Evolutionary conservation across 2,888 invertebrate genomes (phyloP).

Genomic region (Leucozona laternaria): DNA sequence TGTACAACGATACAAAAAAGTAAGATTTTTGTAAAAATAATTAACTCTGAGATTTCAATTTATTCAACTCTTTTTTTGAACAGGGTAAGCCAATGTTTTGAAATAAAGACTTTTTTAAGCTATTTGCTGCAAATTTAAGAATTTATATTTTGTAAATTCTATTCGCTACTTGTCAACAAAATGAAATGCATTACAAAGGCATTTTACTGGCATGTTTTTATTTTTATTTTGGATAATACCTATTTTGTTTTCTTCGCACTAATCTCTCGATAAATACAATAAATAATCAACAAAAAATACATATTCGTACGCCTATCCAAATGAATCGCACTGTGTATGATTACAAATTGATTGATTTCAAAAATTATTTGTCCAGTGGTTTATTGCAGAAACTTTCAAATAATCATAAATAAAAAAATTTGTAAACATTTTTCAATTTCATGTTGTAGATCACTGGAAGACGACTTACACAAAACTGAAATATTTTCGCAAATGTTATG

Average conservation of each 20-base stretch:
- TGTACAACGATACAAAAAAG: too few relatives aligned
- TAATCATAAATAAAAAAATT: not conserved
- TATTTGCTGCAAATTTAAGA: too few relatives aligned
- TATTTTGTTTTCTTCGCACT: not conserved
- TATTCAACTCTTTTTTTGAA: too few relatives aligned
- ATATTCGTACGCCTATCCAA: not conserved
- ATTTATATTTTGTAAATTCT: too few relatives aligned
- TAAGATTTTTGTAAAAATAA: too few relatives aligned
- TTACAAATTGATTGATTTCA: not conserved
- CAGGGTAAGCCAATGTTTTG: too few relatives aligned
- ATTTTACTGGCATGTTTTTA: not conserved
- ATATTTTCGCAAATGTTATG: not conserved
- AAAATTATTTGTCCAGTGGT: not conserved
- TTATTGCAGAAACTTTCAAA: not conserved
- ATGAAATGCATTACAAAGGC: not conserved
- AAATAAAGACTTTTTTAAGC: too few relatives aligned
- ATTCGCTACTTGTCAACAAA: too few relatives aligned
- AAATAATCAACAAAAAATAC: not conserved
- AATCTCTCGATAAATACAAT: not conserved
- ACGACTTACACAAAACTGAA: slow-evolving; percentile 19
- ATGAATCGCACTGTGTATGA: slow-evolving; percentile 7
- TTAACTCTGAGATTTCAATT: too few relatives aligned
- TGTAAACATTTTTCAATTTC: not conserved
- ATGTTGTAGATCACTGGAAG: slow-evolving; percentile 9
- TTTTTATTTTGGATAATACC: not conserved